phyloP scores from a whole-genome alignment of 2,888 invertebrate species.

The Athetis lepigone region DNA sequence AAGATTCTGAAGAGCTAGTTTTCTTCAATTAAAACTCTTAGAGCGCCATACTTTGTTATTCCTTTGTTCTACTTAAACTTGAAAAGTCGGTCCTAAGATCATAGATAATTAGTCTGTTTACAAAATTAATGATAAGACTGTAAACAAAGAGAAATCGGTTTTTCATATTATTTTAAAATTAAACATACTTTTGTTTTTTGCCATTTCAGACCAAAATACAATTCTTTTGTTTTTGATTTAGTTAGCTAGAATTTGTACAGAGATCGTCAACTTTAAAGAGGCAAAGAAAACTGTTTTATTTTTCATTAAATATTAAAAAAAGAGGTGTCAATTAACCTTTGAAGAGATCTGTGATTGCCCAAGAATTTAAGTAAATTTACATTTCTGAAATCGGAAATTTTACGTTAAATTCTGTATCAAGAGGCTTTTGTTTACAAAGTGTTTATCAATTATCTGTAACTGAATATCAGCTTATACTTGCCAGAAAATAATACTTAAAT shows the following conservation, averaged over 20 bases:
- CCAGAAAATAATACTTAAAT: conserved; percentile 14
- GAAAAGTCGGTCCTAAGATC: too few species aligned
- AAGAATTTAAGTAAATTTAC: conserved; percentile 35
- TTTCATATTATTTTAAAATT: too few species aligned
- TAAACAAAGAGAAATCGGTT: too few species aligned
- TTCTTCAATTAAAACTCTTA: too few species aligned
- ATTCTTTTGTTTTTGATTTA: background rate
- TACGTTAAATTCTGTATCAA: conserved; percentile 12
- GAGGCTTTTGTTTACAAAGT: conserved; percentile 18
- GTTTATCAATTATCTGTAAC: conserved; percentile 34
- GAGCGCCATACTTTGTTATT: too few species aligned
- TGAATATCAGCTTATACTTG: conserved; percentile 18
- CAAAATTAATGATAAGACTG: too few species aligned
- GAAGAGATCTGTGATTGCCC: conserved; percentile 16
- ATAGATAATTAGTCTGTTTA: too few species aligned
- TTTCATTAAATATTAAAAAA: conserved; percentile 8
- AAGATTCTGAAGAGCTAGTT: too few species aligned
- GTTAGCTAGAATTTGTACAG: background rate
- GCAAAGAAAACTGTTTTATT: background rate
- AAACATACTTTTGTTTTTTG: too few species aligned
- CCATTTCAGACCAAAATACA: background rate
- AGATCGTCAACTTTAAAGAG: background rate
- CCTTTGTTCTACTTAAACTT: too few species aligned
- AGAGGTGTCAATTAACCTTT: conserved; percentile 23
- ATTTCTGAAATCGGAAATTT: conserved; percentile 14